Conservation (phyloP, 2,888 invertebrate genomes). For the Andrena dorsata region DNA sequence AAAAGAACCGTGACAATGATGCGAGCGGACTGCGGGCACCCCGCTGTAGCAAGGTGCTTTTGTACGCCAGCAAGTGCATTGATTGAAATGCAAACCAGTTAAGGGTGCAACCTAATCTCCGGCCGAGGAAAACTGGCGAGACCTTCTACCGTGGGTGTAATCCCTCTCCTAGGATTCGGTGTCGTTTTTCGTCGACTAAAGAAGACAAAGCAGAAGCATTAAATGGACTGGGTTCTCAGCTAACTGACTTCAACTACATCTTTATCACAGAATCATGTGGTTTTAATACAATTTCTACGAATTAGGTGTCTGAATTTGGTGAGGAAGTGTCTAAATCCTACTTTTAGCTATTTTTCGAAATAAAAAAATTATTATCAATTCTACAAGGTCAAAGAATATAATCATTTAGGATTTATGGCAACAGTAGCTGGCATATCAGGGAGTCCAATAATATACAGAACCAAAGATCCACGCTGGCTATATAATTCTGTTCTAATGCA, state of each 20-base stretch:
- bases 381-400: too few relatives aligned
- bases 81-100: constrained; percentile 84
- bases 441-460: background rate
- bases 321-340: too few relatives aligned
- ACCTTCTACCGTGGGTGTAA: constrained; percentile 49
- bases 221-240: constrained; percentile 39
- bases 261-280: background rate
- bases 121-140: constrained; percentile 64
- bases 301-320: too few relatives aligned
- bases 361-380: background rate
- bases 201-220: constrained; percentile 53
- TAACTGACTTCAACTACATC: background rate
- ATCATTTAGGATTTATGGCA: background rate
- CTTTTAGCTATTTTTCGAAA: background rate
- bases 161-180: constrained; percentile 60
- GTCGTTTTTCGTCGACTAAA: constrained; percentile 64
- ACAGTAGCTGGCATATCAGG: background rate
- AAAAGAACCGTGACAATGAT: constrained; percentile 36
- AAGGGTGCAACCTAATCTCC: constrained; percentile 83
- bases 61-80: constrained; percentile 78
- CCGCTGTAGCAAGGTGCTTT: constrained; percentile 67
- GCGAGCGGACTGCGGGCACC: constrained; percentile 69
- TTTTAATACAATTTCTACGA: background rate
- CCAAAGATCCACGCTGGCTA: background rate
- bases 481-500: background rate